These are phyloP conservation scores for Kryphioiulus occultus DNA, from an alignment of 2,888 invertebrate genomes.

Conservation along the genomic window DNA sequence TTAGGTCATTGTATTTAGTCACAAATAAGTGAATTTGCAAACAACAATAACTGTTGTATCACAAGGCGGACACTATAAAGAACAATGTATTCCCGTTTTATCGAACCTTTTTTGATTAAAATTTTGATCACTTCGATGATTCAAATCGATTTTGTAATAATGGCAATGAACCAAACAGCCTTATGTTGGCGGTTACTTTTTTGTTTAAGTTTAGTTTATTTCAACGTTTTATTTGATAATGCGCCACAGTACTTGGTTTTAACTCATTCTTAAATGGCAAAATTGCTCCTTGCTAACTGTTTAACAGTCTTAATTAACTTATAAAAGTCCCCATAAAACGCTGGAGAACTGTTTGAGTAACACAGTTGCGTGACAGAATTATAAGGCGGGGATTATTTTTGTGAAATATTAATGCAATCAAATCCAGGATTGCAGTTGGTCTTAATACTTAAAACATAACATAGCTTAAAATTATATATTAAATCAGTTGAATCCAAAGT, in stretches of 20 bases:
- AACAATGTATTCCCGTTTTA: neutral
- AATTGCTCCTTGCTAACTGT: neutral
- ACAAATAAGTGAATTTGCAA: neutral
- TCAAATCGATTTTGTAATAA: neutral
- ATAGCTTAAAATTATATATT: too few relatives aligned
- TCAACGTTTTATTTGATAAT: neutral
- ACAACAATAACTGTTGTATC: neutral
- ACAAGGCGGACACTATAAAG: neutral
- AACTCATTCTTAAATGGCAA: neutral
- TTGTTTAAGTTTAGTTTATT: neutral
- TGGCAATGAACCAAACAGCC: too few relatives aligned
- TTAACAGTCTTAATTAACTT: neutral
- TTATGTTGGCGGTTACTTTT: too few relatives aligned
- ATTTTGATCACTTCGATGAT: neutral
- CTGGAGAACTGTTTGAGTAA: neutral
- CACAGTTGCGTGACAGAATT: neutral
- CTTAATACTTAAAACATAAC: neutral
- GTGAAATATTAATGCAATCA: neutral
- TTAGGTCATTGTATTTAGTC: neutral
- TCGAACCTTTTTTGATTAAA: neutral
- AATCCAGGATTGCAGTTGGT: neutral
- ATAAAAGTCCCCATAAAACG: neutral
- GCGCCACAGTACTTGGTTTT: neutral
- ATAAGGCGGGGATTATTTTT: neutral
- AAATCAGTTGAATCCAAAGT: too few relatives aligned